A percentile compares a stretch with the other conserved stretches of the same genome.
These are phyloP conservation scores for Entomobrya multifasciata DNA, from an alignment of 2,888 invertebrate genomes.

Conservation along the genomic window DNA sequence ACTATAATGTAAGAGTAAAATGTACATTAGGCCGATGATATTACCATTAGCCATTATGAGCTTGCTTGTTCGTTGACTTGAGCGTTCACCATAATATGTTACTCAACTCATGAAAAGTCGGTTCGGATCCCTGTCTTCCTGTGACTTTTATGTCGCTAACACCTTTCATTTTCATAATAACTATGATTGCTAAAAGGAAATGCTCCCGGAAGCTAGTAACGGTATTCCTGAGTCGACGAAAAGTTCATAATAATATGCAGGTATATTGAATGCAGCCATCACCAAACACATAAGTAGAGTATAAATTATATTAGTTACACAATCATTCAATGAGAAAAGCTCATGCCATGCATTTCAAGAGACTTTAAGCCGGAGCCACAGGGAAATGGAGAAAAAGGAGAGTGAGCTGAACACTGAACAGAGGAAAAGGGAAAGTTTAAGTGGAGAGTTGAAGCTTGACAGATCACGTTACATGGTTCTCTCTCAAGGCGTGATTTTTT, in stretches of 20 bases:
- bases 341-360: slow-evolving; percentile 4
- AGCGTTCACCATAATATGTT: not conserved
- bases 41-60: not conserved
- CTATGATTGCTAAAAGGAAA: slow-evolving; percentile 61
- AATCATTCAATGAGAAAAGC: slow-evolving; percentile 33
- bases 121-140: slow-evolving; percentile 29
- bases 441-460: slow-evolving; percentile 67
- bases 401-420: not conserved
- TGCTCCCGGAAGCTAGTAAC: slow-evolving; percentile 67
- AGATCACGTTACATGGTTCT: slow-evolving; percentile 71
- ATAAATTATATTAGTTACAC: slow-evolving; percentile 10
- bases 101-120: not conserved
- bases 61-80: not conserved
- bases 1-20: slow-evolving; percentile 14
- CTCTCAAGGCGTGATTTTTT: slow-evolving; percentile 65
- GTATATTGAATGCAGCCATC: not conserved
- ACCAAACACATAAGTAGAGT: not conserved
- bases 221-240: slow-evolving; percentile 14
- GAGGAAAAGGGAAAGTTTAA: slow-evolving; percentile 51
- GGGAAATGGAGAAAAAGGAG: slow-evolving; percentile 37
- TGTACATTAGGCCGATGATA: not conserved
- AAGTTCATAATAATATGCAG: not conserved
- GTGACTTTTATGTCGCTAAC: slow-evolving; percentile 59
- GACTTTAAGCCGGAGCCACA: not conserved
- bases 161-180: slow-evolving; percentile 71